A percentile compares a stretch with the other conserved stretches of the same genome.
Evolutionary conservation across 1,140 invertebrate genomes (phyloP).

Genomic region (Phymorhynchus buccinoides): DNA sequence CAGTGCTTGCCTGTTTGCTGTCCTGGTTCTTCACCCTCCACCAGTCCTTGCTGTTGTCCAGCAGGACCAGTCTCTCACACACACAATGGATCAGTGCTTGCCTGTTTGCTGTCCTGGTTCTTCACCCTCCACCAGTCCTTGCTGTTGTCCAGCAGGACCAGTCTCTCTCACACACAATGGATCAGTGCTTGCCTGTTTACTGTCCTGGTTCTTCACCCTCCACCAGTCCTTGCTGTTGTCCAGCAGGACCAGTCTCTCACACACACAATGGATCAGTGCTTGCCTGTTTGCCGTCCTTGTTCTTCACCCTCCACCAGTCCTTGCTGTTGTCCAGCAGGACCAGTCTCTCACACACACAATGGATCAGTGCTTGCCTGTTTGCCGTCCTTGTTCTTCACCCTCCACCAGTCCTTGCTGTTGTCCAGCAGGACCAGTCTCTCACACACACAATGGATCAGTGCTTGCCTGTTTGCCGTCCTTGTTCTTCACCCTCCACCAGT

Average conservation of each 20-base stretch:
- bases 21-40: constrained; percentile 78
- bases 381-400: constrained; percentile 79
- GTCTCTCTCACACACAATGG: too few relatives aligned
- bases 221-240: constrained; percentile 99
- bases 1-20: constrained; percentile 80
- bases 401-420: constrained; percentile 97
- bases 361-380: constrained; percentile 77
- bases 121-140: constrained; percentile 92
- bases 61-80: constrained; percentile 93
- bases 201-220: constrained; percentile 79
- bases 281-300: constrained; percentile 81
- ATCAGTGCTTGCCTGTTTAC: constrained; percentile 78
- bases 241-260: constrained; percentile 94
- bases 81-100: too few relatives aligned
- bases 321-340: constrained; percentile 96
- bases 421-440: constrained; percentile 96
- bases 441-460: too few relatives aligned
- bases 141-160: constrained; percentile 94
- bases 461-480: constrained; percentile 80
- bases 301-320: constrained; percentile 87
- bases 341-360: too few relatives aligned
- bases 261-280: too few relatives aligned
- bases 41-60: constrained; percentile 99
- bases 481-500: constrained; percentile 85
- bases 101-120: constrained; percentile 81